These are phyloP conservation scores for Cephus runcator DNA, from an alignment of 2,888 invertebrate genomes.

Conservation along the genomic window DNA sequence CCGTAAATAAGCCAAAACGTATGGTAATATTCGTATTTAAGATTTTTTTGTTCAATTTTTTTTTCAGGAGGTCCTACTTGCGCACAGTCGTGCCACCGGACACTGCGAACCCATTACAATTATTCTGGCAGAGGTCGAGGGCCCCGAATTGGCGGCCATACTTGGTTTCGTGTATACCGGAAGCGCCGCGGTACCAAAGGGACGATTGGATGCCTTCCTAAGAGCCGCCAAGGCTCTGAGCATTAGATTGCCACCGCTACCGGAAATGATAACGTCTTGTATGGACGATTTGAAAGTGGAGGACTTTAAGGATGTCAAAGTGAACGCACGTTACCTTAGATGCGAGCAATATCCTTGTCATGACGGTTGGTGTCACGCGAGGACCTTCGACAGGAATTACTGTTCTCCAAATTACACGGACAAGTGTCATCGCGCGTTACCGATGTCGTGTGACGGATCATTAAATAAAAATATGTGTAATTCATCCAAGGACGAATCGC, in stretches of 20 bases:
- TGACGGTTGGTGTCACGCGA: constrained; percentile 28
- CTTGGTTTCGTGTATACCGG: constrained; percentile 78
- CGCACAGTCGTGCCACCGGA: constrained; percentile 47
- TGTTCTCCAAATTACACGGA: not conserved
- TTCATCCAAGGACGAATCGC: not conserved
- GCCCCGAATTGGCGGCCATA: constrained; percentile 72
- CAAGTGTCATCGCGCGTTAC: not conserved
- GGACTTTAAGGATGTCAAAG: constrained; percentile 44
- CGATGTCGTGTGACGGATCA: not conserved
- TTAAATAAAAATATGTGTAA: not conserved
- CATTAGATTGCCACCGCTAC: constrained; percentile 50
- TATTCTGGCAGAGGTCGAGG: constrained; percentile 74
- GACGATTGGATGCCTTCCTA: constrained; percentile 71
- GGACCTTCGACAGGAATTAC: constrained; percentile 11
- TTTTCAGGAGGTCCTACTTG: constrained; percentile 56
- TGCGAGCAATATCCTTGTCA: constrained; percentile 47
- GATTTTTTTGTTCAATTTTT: not conserved
- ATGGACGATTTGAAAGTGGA: constrained; percentile 38
- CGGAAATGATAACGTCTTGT: constrained; percentile 20
- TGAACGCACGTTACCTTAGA: constrained; percentile 39
- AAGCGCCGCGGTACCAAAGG: constrained; percentile 71
- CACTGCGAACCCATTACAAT: constrained; percentile 70
- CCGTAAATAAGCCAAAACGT: not conserved
- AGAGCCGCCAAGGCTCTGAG: constrained; percentile 66
- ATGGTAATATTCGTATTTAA: not conserved